Conservation (phyloP, 2,797 vertebrate genomes). For the Pelochelys cantorii region DNA sequence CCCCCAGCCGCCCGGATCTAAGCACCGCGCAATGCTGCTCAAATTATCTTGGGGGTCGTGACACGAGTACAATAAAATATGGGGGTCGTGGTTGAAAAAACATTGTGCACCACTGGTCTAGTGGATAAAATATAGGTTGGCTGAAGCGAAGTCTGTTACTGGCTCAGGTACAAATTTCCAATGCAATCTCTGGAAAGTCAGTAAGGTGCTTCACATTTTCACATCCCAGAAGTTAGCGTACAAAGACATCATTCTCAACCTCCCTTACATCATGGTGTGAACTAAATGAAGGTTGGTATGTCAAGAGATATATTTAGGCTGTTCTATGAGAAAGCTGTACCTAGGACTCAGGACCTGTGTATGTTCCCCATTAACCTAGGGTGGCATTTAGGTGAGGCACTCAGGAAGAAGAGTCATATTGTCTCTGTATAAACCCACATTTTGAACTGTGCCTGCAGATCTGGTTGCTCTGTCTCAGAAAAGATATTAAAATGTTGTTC, state of each 20-base stretch:
- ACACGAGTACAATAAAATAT: too few species aligned
- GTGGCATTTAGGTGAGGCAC: background rate
- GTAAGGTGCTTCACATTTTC: rapidly evolving
- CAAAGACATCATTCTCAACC: background rate
- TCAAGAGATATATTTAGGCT: background rate
- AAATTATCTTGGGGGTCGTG: too few species aligned
- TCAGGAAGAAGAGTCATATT: background rate
- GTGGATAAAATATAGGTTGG: background rate
- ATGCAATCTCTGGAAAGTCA: background rate
- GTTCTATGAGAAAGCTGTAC: background rate
- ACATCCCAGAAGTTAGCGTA: background rate
- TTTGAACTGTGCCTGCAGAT: too few species aligned
- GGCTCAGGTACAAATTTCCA: background rate
- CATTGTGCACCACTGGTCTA: background rate
- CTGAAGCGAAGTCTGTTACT: background rate
- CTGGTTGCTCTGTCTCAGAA: too few species aligned
- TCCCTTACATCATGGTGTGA: background rate
- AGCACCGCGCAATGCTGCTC: too few species aligned
- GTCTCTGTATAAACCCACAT: too few species aligned
- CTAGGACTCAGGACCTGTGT: background rate
- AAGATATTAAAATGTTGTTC: background rate
- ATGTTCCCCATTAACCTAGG: background rate
- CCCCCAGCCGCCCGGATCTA: too few species aligned
- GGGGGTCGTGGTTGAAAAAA: too few species aligned
- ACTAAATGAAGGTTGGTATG: background rate